Evolutionary conservation across 2,888 invertebrate species (phyloP).

Genomic region (Omphaloscelis lunosa): DNA sequence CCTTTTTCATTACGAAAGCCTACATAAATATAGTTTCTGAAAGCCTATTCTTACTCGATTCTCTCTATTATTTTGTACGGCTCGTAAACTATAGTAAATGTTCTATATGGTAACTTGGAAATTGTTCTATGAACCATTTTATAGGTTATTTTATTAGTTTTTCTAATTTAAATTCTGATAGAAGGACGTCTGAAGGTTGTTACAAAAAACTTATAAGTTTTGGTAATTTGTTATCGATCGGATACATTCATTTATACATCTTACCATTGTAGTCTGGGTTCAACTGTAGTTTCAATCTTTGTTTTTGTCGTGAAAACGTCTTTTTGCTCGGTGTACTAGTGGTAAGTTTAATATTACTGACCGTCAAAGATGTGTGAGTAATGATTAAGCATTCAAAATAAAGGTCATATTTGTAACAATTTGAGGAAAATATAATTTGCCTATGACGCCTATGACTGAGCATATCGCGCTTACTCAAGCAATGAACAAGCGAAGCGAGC

Average conservation of each 20-base stretch:
- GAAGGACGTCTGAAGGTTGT: slow-evolving; percentile 17
- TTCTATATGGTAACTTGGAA: background rate
- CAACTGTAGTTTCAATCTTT: background rate
- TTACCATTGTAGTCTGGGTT: background rate
- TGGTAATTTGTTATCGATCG: background rate
- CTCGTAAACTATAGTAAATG: slow-evolving; percentile 13
- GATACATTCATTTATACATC: background rate
- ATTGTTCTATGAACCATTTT: slow-evolving; percentile 30
- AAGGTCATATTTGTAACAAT: too few species aligned
- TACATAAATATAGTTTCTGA: slow-evolving; percentile 25
- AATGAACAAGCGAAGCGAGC: too few species aligned
- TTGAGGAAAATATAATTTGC: too few species aligned
- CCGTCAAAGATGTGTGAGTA: too few species aligned
- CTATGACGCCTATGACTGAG: too few species aligned
- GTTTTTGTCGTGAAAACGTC: too few species aligned
- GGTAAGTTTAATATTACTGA: too few species aligned
- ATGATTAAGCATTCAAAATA: too few species aligned
- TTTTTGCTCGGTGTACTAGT: too few species aligned
- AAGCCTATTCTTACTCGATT: slow-evolving; percentile 12
- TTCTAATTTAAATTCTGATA: slow-evolving; percentile 23
- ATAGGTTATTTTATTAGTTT: slow-evolving; percentile 13
- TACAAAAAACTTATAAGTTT: background rate
- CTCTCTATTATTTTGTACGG: background rate
- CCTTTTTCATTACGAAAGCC: slow-evolving; percentile 36
- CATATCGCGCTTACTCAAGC: too few species aligned